phyloP scores from a whole-genome alignment of 2,113 vertebrate species.

The Elephas maximus region DNA sequence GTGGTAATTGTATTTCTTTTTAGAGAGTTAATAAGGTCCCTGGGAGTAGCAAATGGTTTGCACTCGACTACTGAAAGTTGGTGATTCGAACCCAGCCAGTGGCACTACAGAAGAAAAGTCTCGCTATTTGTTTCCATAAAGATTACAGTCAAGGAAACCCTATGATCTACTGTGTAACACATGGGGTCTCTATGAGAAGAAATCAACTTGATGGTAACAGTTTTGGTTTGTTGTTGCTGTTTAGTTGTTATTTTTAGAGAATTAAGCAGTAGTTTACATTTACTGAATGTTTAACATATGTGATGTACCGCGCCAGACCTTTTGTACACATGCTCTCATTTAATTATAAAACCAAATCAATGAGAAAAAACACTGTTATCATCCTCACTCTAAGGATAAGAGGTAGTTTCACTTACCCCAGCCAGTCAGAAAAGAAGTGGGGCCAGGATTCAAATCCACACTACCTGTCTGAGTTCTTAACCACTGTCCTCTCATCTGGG shows the following conservation, averaged over 20 bases:
- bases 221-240: no score
- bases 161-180: no score
- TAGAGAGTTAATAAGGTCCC: background rate
- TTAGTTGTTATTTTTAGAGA: no score
- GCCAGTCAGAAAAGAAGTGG: background rate
- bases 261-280: background rate
- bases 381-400: background rate
- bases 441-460: background rate
- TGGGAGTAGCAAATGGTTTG: no score
- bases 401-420: background rate
- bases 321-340: background rate
- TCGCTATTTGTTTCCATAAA: no score
- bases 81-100: no score
- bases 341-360: background rate
- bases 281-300: background rate
- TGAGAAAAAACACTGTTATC: background rate
- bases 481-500: background rate
- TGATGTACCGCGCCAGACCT: background rate
- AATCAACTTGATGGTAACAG: no score
- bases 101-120: no score
- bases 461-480: background rate
- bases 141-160: no score
- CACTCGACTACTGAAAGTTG: no score
- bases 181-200: no score
- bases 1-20: background rate